These are phyloP conservation scores for Lagopus leucura DNA, from an alignment of 2,113 vertebrate species.

Conservation along the genomic window DNA sequence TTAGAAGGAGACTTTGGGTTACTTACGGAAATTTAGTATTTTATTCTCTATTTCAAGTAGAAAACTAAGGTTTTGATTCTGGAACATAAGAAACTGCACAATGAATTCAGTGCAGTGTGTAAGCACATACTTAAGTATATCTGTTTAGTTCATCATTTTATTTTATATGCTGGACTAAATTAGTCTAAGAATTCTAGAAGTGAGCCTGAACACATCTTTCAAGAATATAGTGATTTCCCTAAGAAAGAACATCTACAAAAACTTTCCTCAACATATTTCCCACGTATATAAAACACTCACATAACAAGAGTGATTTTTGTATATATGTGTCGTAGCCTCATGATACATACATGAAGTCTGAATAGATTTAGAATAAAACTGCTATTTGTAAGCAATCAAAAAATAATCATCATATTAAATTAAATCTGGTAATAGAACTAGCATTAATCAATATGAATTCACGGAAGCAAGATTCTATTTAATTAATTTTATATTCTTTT, in stretches of 20 bases:
- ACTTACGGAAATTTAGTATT: not conserved
- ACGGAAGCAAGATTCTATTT: not conserved
- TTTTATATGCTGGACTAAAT: not conserved
- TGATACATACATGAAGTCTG: not conserved
- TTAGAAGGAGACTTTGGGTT: not conserved
- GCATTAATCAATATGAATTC: not conserved
- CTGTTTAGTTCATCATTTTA: not conserved
- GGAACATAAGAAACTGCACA: not conserved
- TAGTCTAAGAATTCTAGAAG: not conserved
- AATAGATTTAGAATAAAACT: not conserved
- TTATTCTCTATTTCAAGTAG: not conserved
- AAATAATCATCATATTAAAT: not conserved
- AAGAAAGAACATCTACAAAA: not conserved
- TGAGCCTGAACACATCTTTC: not conserved
- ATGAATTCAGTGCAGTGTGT: not conserved
- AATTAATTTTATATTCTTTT: not conserved
- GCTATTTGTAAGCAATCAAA: not conserved
- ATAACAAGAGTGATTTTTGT: not conserved
- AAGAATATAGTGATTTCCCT: not conserved
- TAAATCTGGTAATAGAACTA: not conserved
- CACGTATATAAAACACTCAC: not conserved
- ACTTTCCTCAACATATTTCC: not conserved
- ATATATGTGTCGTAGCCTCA: not conserved
- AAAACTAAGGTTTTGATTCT: not conserved
- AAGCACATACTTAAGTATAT: not conserved